Percentiles rank a stretch among this genome's conserved stretches.
Evolutionary conservation across 2,888 invertebrate genomes (phyloP).

Genomic region (Anagyrus pseudococci): DNA sequence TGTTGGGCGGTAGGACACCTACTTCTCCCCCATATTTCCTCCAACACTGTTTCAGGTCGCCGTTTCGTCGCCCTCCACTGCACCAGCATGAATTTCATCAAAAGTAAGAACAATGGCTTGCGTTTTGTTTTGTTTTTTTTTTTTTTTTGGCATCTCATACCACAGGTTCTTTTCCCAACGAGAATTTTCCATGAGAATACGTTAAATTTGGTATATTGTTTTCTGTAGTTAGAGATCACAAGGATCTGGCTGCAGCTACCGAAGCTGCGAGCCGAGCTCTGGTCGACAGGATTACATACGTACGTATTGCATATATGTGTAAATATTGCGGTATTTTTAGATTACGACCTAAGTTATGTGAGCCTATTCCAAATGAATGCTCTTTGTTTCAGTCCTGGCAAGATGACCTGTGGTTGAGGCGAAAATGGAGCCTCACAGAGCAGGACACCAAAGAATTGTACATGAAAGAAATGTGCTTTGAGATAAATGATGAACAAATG

Average conservation of each 20-base stretch:
- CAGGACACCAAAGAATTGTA: slow-evolving; percentile 21
- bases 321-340: not conserved
- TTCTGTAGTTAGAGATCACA: slow-evolving; percentile 24
- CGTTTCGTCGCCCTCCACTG: no score
- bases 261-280: slow-evolving; percentile 16
- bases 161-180: no score
- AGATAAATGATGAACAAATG: slow-evolving; percentile 34
- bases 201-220: not conserved
- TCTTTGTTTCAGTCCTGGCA: slow-evolving; percentile 28
- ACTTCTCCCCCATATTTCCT: no score
- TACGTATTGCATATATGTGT: no score
- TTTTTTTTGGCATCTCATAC: no score
- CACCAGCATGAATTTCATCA: no score
- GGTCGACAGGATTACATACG: slow-evolving; percentile 23
- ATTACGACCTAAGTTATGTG: not conserved
- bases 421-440: slow-evolving; percentile 29
- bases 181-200: no score
- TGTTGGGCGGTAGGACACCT: no score
- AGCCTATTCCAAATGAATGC: not conserved
- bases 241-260: not conserved
- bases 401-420: slow-evolving; percentile 32
- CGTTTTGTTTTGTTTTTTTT: no score
- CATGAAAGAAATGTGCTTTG: slow-evolving; percentile 37
- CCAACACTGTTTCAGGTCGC: no score
- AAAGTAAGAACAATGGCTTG: no score